These are phyloP conservation scores for Drosophila triauraria DNA, from an alignment of 1,140 invertebrate species.

Conservation along the genomic window DNA sequence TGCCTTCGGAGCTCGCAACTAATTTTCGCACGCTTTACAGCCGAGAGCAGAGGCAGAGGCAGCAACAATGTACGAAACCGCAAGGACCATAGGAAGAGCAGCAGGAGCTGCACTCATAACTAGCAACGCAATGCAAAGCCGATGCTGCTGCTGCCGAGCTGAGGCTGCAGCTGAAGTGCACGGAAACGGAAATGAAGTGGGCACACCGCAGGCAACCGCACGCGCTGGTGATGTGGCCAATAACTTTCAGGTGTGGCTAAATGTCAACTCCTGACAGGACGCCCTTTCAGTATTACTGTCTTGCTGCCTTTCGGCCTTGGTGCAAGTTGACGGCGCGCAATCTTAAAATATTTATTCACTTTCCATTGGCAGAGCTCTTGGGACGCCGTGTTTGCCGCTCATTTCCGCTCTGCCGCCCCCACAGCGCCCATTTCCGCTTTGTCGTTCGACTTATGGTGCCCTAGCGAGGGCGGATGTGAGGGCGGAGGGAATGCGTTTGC, in stretches of 20 bases:
- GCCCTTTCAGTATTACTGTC: background rate
- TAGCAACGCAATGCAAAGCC: conserved; percentile 2
- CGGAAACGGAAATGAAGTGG: conserved; percentile 54
- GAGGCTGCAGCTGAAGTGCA: conserved; percentile 20
- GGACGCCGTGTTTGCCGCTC: conserved; percentile 52
- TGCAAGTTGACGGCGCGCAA: conserved; percentile 1
- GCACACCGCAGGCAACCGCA: conserved; percentile 8
- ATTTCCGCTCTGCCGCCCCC: conserved; percentile 58
- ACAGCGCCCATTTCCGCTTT: conserved; percentile 13
- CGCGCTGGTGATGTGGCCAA: conserved; percentile 20
- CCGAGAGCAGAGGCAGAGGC: background rate
- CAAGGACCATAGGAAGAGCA: background rate
- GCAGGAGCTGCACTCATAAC: conserved; percentile 3
- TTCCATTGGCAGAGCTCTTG: conserved; percentile 9
- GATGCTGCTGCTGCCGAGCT: too few species aligned
- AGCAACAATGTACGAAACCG: conserved; percentile 61
- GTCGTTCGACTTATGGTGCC: background rate
- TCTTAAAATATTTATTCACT: conserved; percentile 50
- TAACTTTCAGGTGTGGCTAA: conserved; percentile 25
- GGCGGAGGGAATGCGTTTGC: conserved; percentile 1
- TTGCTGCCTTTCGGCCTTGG: background rate
- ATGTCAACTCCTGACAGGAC: conserved; percentile 19
- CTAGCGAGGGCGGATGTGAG: background rate
- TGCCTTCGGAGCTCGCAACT: conserved; percentile 42
- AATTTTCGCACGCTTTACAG: conserved; percentile 62